Percentiles rank a stretch among this genome's conserved stretches.
Conservation (phyloP, 1,140 invertebrate species). For the Sitobion miscanthi region DNA sequence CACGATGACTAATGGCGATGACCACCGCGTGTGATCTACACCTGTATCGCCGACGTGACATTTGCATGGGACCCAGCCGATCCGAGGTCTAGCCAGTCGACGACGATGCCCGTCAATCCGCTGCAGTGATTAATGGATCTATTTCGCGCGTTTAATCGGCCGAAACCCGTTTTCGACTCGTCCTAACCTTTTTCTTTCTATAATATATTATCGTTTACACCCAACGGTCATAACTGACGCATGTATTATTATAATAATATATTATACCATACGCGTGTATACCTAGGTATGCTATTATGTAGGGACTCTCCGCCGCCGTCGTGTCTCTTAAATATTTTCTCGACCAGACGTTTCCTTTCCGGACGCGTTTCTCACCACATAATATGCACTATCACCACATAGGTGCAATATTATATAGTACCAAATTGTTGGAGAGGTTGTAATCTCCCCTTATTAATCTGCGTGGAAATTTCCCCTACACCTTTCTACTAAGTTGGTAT, state of each 20-base stretch:
- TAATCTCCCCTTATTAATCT: too few relatives aligned
- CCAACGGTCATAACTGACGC: neutral
- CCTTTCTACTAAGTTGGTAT: too few relatives aligned
- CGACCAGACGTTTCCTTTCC: neutral
- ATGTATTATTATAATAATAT: neutral
- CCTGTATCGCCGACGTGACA: neutral
- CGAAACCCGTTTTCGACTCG: neutral
- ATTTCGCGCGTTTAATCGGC: neutral
- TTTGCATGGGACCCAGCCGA: neutral
- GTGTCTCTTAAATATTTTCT: neutral
- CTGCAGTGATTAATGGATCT: neutral
- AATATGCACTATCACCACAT: neutral
- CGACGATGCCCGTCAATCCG: neutral
- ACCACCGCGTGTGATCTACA: neutral
- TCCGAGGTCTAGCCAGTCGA: neutral
- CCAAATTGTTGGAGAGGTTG: too few relatives aligned
- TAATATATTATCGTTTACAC: neutral
- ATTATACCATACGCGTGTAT: neutral
- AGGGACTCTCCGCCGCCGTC: neutral
- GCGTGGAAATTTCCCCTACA: too few relatives aligned
- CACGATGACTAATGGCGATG: constrained; percentile 31
- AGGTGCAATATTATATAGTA: too few relatives aligned
- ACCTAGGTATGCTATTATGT: neutral
- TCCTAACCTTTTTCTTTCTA: neutral
- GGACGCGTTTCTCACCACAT: neutral